phyloP scores from a whole-genome alignment of 2,888 invertebrate species.

The Melinopterus prodromus region DNA sequence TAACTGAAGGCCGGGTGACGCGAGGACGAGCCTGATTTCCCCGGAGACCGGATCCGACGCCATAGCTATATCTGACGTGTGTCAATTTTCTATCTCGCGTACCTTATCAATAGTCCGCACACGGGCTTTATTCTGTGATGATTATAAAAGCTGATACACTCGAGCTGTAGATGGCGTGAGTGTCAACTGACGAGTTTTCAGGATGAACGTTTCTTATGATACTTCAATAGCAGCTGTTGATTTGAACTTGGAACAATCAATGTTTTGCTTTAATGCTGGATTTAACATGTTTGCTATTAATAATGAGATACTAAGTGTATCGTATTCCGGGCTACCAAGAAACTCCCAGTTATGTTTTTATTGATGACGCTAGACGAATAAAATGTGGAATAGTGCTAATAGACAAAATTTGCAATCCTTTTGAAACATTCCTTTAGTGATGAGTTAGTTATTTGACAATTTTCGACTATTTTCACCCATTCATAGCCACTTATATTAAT shows the following conservation, averaged over 20 bases:
- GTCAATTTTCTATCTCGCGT: constrained; percentile 33
- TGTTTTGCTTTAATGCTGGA: not conserved
- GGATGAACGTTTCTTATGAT: not conserved
- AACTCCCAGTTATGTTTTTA: too few species aligned
- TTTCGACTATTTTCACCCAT: too few species aligned
- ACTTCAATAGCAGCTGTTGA: not conserved
- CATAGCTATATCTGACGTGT: constrained; percentile 33
- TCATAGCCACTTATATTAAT: too few species aligned
- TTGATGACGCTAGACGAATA: too few species aligned
- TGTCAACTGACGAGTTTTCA: not conserved
- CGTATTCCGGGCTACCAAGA: too few species aligned
- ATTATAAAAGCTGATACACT: constrained; percentile 14
- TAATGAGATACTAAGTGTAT: too few species aligned
- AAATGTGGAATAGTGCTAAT: too few species aligned
- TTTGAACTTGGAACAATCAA: not conserved
- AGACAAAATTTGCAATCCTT: too few species aligned
- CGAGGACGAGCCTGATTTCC: constrained; percentile 35
- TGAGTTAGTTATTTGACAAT: too few species aligned
- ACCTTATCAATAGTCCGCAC: constrained; percentile 33
- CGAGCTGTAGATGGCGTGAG: not conserved
- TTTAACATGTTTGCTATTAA: not conserved
- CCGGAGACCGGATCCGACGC: constrained; percentile 32
- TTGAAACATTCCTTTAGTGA: too few species aligned
- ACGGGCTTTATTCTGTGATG: constrained; percentile 20
- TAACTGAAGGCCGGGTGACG: constrained; percentile 34